Percentiles rank a stretch among this genome's conserved stretches.
Conservation (phyloP, 2,888 invertebrate genomes). For the Cabera pusaria region DNA sequence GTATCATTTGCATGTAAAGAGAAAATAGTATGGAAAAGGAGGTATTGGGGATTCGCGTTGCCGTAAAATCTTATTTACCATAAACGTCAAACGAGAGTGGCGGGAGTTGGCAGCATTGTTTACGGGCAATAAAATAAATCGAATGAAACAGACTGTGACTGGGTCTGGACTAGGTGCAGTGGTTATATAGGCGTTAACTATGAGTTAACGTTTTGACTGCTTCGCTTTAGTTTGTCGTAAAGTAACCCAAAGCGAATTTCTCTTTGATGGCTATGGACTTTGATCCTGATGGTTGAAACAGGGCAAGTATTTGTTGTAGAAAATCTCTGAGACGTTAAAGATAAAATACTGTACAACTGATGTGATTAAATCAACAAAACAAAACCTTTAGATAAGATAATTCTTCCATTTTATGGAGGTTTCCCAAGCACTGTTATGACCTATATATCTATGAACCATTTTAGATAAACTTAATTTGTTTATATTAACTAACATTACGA, state of each 20-base stretch:
- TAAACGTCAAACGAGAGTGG: slow-evolving; percentile 65
- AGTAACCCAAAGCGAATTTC: neutral
- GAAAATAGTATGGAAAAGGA: slow-evolving; percentile 55
- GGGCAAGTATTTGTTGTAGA: no score
- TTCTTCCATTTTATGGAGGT: no score
- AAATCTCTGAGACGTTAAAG: no score
- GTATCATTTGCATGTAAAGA: slow-evolving; percentile 64
- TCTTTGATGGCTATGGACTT: no score
- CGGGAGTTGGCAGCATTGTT: slow-evolving; percentile 71
- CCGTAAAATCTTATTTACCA: slow-evolving; percentile 75
- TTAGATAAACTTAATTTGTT: no score
- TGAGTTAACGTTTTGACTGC: slow-evolving; percentile 2
- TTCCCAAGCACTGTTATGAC: no score
- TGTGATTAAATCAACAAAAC: no score
- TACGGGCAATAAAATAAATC: slow-evolving; percentile 79
- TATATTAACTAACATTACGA: no score
- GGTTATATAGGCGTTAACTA: slow-evolving; percentile 4
- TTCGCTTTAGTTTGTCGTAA: neutral
- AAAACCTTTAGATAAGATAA: no score
- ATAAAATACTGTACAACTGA: no score
- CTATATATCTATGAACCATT: no score
- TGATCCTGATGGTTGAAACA: no score
- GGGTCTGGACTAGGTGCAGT: slow-evolving; percentile 25
- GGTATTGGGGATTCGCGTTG: slow-evolving; percentile 58
- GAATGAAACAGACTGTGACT: slow-evolving; percentile 57